Evolutionary conservation across 2,888 invertebrate species (phyloP).

Genomic region (Hipparchia semele): DNA sequence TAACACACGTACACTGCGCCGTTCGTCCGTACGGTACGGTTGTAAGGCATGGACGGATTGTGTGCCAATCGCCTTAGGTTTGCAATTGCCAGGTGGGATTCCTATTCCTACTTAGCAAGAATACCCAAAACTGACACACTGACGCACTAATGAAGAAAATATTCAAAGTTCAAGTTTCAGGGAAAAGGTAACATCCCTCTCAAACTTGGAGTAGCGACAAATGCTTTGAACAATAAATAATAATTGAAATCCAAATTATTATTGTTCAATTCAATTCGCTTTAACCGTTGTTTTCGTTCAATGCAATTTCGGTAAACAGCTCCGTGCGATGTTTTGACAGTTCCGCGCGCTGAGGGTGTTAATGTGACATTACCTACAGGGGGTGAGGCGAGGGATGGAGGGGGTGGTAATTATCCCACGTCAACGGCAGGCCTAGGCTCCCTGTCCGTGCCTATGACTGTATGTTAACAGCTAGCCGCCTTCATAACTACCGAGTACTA

Average conservation of each 20-base stretch:
- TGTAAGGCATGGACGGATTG: no score
- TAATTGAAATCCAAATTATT: slow-evolving; percentile 17
- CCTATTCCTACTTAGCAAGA: no score
- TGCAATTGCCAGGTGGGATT: no score
- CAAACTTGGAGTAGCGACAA: not conserved
- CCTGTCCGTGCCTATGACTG: slow-evolving; percentile 65
- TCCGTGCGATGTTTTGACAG: slow-evolving; percentile 75
- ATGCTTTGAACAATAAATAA: not conserved
- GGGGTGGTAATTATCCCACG: slow-evolving; percentile 79
- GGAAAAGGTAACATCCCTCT: not conserved
- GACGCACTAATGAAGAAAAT: no score
- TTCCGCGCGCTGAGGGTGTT: slow-evolving; percentile 72
- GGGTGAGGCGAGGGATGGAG: slow-evolving; percentile 42
- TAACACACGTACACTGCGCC: no score
- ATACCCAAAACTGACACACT: no score
- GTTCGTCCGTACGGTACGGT: no score
- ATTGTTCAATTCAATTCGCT: slow-evolving; percentile 40
- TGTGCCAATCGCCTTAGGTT: no score
- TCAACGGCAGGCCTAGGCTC: slow-evolving; percentile 77
- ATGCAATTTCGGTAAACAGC: slow-evolving; percentile 67
- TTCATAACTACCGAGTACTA: slow-evolving; percentile 45
- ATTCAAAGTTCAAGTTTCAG: no score
- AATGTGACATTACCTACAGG: slow-evolving; percentile 75
- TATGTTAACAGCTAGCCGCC: slow-evolving; percentile 47
- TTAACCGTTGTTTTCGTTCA: slow-evolving; percentile 59